A percentile compares a stretch with the other conserved stretches of the same genome.
Conservation (phyloP, 2,797 vertebrate species). For the Scomberomorus guttatus region DNA sequence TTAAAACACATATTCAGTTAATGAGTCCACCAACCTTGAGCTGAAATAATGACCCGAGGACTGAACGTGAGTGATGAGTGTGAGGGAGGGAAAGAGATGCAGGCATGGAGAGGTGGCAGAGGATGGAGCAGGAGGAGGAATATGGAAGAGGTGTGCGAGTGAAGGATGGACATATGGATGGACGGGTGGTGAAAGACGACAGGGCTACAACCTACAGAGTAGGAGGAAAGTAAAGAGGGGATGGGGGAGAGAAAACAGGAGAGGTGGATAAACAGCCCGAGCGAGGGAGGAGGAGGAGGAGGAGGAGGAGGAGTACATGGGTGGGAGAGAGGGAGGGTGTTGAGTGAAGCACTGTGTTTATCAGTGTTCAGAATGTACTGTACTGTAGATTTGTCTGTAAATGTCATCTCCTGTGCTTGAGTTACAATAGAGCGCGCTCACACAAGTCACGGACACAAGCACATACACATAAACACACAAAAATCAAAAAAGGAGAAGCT, state of each 20-base stretch:
- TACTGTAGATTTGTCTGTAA: slow-evolving; percentile 75
- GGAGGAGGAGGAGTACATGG: slow-evolving; percentile 60
- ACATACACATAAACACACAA: slow-evolving; percentile 31
- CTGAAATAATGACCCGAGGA: slow-evolving; percentile 52
- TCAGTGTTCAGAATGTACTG: slow-evolving; percentile 79
- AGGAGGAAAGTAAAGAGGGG: slow-evolving; percentile 52
- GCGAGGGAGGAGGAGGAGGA: slow-evolving; percentile 41
- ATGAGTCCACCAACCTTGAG: slow-evolving; percentile 38
- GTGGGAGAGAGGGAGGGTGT: slow-evolving; percentile 49
- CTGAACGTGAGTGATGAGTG: slow-evolving; percentile 46
- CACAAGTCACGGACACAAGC: slow-evolving; percentile 41
- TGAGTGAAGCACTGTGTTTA: slow-evolving; percentile 66
- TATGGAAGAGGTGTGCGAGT: slow-evolving; percentile 67
- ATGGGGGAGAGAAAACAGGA: slow-evolving; percentile 58
- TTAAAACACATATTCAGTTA: not conserved
- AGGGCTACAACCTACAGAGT: slow-evolving; percentile 3
- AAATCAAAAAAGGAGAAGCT: slow-evolving; percentile 40
- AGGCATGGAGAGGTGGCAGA: slow-evolving; percentile 67
- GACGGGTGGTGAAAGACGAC: slow-evolving; percentile 59
- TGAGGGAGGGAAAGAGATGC: slow-evolving; percentile 57
- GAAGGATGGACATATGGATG: slow-evolving; percentile 40
- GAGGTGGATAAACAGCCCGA: slow-evolving; percentile 59
- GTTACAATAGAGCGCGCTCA: slow-evolving; percentile 56
- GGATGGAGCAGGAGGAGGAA: slow-evolving; percentile 63
- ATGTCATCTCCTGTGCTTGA: slow-evolving; percentile 77